These are phyloP conservation scores for Synchiropus splendidus DNA, from an alignment of 2,113 vertebrate genomes.

Conservation along the genomic window DNA sequence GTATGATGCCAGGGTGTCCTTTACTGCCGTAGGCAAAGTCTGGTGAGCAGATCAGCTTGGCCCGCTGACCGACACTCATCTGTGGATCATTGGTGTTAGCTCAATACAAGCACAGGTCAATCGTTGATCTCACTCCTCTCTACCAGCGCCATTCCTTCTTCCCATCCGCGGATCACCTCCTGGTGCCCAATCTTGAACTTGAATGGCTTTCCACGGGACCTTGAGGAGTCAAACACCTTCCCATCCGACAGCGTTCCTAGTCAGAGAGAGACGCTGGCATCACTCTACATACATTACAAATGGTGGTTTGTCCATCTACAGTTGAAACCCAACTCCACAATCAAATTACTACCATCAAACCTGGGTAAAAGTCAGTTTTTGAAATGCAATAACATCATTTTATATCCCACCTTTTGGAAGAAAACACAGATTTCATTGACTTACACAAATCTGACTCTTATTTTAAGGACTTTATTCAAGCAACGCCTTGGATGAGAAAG, in stretches of 20 bases:
- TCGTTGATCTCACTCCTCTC: slow-evolving; percentile 1
- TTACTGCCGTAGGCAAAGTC: slow-evolving; percentile 82
- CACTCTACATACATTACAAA: no score
- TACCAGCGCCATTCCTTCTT: slow-evolving; percentile 89
- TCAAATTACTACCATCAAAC: no score
- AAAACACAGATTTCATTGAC: no score
- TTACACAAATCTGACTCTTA: no score
- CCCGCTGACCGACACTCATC: slow-evolving; percentile 92
- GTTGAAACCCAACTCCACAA: no score
- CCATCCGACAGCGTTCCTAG: slow-evolving; percentile 83
- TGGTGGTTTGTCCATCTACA: no score
- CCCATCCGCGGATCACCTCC: slow-evolving; percentile 91
- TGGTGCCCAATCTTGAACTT: slow-evolving; percentile 84
- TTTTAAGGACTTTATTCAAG: no score
- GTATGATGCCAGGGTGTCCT: slow-evolving; percentile 88
- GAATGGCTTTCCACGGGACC: slow-evolving; percentile 83
- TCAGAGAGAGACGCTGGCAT: not conserved
- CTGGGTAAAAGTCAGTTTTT: no score
- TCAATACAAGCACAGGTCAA: not conserved
- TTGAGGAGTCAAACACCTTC: slow-evolving; percentile 88
- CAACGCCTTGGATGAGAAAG: no score
- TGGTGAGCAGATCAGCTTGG: slow-evolving; percentile 82
- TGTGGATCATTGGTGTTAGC: slow-evolving; percentile 37
- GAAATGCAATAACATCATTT: no score
- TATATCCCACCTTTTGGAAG: no score